These are phyloP conservation scores for Tauraco erythrolophus DNA, from an alignment of 2,113 vertebrate species.

Conservation along the genomic window DNA sequence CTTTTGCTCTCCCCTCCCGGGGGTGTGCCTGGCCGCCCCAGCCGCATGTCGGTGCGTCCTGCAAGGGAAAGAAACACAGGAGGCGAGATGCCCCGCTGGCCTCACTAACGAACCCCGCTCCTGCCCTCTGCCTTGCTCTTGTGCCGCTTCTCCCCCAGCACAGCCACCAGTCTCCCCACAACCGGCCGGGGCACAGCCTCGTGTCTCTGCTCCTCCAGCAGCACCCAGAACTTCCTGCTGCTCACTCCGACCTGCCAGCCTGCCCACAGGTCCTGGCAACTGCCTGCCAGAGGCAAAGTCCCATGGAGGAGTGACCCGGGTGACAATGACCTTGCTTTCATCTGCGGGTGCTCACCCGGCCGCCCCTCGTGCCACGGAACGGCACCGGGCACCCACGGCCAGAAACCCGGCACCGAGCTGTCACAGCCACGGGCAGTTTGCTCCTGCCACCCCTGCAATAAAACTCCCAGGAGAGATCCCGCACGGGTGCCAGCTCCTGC, in stretches of 20 bases:
- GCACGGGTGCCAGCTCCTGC: background rate
- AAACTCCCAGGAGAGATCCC: background rate
- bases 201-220: background rate
- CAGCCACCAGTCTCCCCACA: rapidly evolving
- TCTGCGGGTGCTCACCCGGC: background rate
- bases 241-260: background rate
- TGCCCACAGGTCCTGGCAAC: background rate
- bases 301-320: background rate
- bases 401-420: background rate
- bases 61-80: background rate
- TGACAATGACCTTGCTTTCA: background rate
- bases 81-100: background rate
- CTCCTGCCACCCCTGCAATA: background rate
- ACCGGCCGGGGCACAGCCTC: rapidly evolving
- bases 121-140: rapidly evolving
- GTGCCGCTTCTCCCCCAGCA: background rate
- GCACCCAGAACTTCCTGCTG: background rate
- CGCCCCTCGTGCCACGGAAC: rapidly evolving
- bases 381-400: rapidly evolving
- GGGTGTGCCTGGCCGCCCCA: slow-evolving; percentile 51
- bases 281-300: background rate
- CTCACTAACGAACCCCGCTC: background rate
- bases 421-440: rapidly evolving
- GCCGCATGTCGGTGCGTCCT: slow-evolving; percentile 79
- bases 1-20: slow-evolving; percentile 73